Evolutionary conservation across 2,797 vertebrate species (phyloP).

Genomic region (Coluber constrictor): DNA sequence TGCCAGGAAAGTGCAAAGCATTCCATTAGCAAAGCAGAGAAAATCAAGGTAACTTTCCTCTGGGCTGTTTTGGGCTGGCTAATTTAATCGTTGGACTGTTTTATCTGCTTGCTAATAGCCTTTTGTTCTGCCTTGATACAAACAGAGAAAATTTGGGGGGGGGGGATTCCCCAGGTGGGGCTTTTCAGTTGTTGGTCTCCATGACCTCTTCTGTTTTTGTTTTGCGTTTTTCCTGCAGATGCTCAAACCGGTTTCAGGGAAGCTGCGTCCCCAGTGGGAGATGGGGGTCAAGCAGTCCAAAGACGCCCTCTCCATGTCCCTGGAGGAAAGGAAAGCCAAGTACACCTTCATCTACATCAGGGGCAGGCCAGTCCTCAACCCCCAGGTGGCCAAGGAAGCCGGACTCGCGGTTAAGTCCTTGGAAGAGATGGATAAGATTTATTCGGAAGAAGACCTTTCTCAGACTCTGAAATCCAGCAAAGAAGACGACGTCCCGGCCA

Average conservation of each 20-base stretch:
- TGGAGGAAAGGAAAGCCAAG: slow-evolving; percentile 82
- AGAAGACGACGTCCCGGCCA: slow-evolving; percentile 65
- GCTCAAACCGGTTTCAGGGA: slow-evolving; percentile 80
- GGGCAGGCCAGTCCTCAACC: slow-evolving; percentile 84
- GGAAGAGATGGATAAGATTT: slow-evolving; percentile 55
- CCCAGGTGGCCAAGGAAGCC: slow-evolving; percentile 78
- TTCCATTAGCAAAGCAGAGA: slow-evolving; percentile 74
- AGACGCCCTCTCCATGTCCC: slow-evolving; percentile 80
- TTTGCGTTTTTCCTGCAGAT: slow-evolving; percentile 59
- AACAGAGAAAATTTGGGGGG: neutral
- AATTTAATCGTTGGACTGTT: neutral
- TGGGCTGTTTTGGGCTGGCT: neutral
- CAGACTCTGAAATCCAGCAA: slow-evolving; percentile 36
- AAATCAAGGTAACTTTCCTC: slow-evolving; percentile 80
- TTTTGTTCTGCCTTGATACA: neutral
- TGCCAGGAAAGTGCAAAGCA: slow-evolving; percentile 82
- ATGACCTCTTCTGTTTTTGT: neutral
- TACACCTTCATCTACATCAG: slow-evolving; percentile 86
- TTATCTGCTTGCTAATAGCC: no score
- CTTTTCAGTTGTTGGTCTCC: neutral
- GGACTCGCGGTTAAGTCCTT: slow-evolving; percentile 63
- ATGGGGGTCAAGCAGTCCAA: slow-evolving; percentile 86
- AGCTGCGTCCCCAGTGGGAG: slow-evolving; percentile 87
- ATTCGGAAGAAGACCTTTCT: slow-evolving; percentile 49
- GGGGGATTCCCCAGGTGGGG: neutral